Evolutionary conservation across 2,888 invertebrate genomes (phyloP), one percentile per base, ranked within the genome.

Genomic region (Eupithecia subfuscata): DNA sequence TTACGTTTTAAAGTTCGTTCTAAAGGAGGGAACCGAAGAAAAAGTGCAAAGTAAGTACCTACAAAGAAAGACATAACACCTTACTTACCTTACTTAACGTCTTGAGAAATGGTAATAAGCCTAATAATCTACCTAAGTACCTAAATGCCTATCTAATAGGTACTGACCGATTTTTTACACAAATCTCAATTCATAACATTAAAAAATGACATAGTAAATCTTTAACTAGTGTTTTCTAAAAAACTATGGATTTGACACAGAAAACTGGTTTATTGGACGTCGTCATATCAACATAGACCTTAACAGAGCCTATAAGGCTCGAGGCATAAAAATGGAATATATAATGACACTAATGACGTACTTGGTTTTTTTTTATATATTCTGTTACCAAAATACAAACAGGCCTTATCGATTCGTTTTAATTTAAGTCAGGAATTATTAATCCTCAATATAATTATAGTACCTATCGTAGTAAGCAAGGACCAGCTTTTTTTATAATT

Each of bases 1-100:
- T 85, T 89, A 88, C 81, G 79, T 89, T 78, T 79, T 88, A 72
- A 88, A 89, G 82, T 82, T 86, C 70, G 70, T 88, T 75, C 73
- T 87, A 7, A 65, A 64, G 75, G 76, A 80, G 73, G 75, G 79
- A 63, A 80, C 77, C 74, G 82, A 84, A 74, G 78, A 80, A 64
- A 75, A 72, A 65, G 73, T 70, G 73, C 52, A 80, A 80, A 82
- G 92, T 92, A 81, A 90, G 90, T 75, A 40, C n/a, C n/a, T n/a
- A n/a, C 12, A 12, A 22, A 40, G 1, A 12, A 45, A 25, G n/a
- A 68, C 14, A 25, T 68, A 22, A 18, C 12, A 11, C 22, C 2
- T n/a, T 11, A 22, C n/a, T n/a, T n/a, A n/a, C n/a, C n/a, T n/a
- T n/a, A n/a, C n/a, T n/a, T 60, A 14, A 14, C 25, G 60, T 60